Evolutionary conservation across 2,888 invertebrate genomes (phyloP).

Genomic region (Pterobdella sp.): DNA sequence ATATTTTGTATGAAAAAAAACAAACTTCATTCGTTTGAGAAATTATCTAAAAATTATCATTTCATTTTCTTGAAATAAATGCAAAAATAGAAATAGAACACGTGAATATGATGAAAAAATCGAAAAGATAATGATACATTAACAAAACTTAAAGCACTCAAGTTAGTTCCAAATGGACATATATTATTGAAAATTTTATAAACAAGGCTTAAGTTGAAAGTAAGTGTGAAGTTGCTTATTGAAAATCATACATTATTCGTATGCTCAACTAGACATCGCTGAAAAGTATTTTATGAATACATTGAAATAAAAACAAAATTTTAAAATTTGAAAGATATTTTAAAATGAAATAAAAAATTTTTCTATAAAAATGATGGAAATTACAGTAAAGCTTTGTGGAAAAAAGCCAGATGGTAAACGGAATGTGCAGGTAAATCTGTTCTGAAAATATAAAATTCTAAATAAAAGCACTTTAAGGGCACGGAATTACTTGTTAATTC

Average conservation of each 20-base stretch:
- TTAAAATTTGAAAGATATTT: background rate
- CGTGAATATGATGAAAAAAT: background rate
- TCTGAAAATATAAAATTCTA: background rate
- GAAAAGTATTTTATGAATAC: too few species aligned
- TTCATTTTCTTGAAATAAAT: background rate
- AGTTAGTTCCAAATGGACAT: background rate
- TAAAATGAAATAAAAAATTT: background rate
- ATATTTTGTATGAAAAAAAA: too few species aligned
- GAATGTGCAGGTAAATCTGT: slow-evolving; percentile 6
- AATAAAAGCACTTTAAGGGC: slow-evolving; percentile 4
- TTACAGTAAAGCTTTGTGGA: too few species aligned
- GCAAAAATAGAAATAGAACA: background rate
- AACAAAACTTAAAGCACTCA: background rate
- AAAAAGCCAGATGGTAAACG: background rate
- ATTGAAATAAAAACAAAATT: background rate
- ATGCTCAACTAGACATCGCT: too few species aligned
- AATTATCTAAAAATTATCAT: too few species aligned
- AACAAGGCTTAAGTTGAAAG: background rate
- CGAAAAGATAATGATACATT: background rate
- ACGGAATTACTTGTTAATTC: background rate
- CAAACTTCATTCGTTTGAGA: too few species aligned
- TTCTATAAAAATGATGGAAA: background rate
- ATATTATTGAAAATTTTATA: background rate
- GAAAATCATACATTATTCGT: too few species aligned
- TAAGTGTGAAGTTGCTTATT: background rate